Base-by-base conservation (phyloP, 2,113 vertebrate species). In the Cisticola juncidis region DNA sequence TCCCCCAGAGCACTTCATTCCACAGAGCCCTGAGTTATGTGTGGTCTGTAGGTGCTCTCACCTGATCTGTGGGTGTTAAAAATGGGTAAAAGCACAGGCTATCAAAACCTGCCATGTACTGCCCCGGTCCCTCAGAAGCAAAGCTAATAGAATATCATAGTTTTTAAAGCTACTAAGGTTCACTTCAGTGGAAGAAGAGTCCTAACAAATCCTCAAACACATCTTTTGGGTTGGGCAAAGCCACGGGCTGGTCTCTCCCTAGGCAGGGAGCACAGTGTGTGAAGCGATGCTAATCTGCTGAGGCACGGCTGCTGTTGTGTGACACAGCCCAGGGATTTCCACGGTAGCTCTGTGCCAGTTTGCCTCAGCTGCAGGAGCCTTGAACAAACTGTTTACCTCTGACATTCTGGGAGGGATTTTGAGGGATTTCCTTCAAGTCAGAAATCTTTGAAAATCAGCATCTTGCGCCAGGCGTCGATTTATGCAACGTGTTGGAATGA, bases 381-480 rank as follows among this genome's bases (percentile, higher is more conserved):
- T 48, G 57, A 83, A 83, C 87, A 94, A 91, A 81, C 69, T 92
- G 48, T 92, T 96, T 90, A 93, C 69, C 76, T 93, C 60, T 48
- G 56, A 42, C 33, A 25, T 96, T 96, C 61, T 84, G 57, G 36
- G 80, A 86, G 53, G 80, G 82, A 94, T 96, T 95, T 83, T 88
- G 58, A 93, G 56, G 71, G 85, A 94, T 96, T 96, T 96, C 90
- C 76, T 94, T 90, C 88, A 81, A 90, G 90, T 86, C 33, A 81
- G 76, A 86, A 84, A 86, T 81, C 60, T 93, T 69, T 47, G 53
- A 93, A 95, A 94, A 86, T 79, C 82, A 64, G 44, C 44, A 9
- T 81, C 48, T 86, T 60, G 36, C 0, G 4, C 87, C 60, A 80
- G 85, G 74, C 33, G 0, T 70, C 50, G 35, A 26, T 8, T 93